Percentiles rank a stretch among this genome's conserved stretches.
These are phyloP conservation scores for Pantherophis guttatus DNA, from an alignment of 2,113 vertebrate species.

Conservation along the genomic window DNA sequence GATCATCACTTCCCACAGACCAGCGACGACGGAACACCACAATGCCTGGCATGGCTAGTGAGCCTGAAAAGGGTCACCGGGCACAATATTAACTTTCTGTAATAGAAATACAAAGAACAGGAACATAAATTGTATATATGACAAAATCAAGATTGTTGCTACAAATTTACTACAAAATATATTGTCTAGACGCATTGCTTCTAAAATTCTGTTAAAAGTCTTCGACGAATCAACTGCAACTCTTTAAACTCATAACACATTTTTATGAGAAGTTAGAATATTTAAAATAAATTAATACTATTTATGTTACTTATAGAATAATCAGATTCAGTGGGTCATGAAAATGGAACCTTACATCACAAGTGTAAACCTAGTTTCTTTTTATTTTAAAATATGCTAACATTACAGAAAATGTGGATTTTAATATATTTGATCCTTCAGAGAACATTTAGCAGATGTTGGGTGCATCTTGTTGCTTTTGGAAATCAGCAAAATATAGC, in stretches of 20 bases:
- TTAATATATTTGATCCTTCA: not conserved
- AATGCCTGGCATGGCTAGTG: slow-evolving; percentile 90
- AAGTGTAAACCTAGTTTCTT: not conserved
- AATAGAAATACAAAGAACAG: slow-evolving; percentile 24
- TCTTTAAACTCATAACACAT: not conserved
- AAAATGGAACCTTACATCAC: not conserved
- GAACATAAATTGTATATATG: not conserved
- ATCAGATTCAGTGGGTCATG: not conserved
- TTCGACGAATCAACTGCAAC: not conserved
- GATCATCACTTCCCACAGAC: slow-evolving; percentile 99
- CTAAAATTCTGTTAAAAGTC: not conserved
- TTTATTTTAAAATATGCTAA: not conserved
- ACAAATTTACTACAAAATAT: not conserved
- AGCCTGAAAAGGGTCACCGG: slow-evolving; percentile 65
- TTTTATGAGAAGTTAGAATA: not conserved
- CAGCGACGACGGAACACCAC: slow-evolving; percentile 99
- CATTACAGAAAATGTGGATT: not conserved
- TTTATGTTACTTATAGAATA: not conserved
- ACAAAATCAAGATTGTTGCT: not conserved
- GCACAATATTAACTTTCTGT: slow-evolving; percentile 67
- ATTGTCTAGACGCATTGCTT: not conserved
- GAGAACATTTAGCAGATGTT: not conserved
- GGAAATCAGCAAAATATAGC: not conserved
- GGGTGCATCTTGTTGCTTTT: not conserved
- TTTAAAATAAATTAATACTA: not conserved